Base-by-base conservation (phyloP, 1,140 invertebrate genomes). In the Mya arenaria region DNA sequence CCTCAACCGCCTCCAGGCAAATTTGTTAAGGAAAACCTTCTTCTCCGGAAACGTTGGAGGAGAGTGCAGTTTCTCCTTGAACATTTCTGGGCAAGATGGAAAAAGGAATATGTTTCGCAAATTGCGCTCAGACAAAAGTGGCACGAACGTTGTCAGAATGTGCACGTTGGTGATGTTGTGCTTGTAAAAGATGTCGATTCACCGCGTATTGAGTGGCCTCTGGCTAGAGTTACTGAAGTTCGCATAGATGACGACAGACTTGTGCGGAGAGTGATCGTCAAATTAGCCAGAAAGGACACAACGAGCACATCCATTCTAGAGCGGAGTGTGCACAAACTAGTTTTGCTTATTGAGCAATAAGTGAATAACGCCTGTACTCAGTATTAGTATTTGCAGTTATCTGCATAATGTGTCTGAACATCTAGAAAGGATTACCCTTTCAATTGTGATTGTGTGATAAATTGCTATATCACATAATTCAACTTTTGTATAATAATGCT, bases 51-150 rank as follows among this genome's bases (percentile, higher is more conserved):
- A 68, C 56, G 75, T 6, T 87, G 77, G 87, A 58, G 82, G 25
- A 48, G 75, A 37, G 81, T 83, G 4, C 83, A 86, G 36, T 83
- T 86, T 44, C 23, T 88, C 13, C 37, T 75, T 0, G 66, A 87
- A 63, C 39, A 81, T 28, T 87, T 87, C 65, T 86, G 86, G 85
- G 1, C 36, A 10, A 32, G 69, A 25, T 88, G 85, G 85, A 73
- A 39, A 28, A 73, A 56, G 37, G 83, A 86, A 58, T 86, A 86
- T 73, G 28, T 88, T 19, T 28, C 72, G 8, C 30, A 63, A 34
- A 62, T 87, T 1, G 80, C 84, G 3, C 13, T 74, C 5, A 23
- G 87, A 56, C 81, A 81, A 66, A 83, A 79, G 44, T 87, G 85
- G 84, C 44, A 73, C 25, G 8, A 56, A 25, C 1, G 48, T 13